Conservation (phyloP, 2,113 vertebrate genomes). For the Atrichornis clamosus region DNA sequence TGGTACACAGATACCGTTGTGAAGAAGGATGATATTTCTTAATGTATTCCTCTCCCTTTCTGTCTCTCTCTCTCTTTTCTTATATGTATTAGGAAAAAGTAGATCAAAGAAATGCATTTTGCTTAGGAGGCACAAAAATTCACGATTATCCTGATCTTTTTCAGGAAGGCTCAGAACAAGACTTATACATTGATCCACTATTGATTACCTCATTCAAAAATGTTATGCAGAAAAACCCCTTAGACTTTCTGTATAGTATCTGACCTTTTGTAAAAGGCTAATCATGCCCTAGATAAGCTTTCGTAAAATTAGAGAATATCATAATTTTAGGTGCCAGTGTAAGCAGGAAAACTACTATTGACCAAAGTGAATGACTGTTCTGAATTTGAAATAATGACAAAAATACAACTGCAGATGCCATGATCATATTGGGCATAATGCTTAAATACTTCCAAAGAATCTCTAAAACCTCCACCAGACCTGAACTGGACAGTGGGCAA, state of each 20-base stretch:
- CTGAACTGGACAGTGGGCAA: background rate
- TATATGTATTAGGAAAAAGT: background rate
- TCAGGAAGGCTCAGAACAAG: background rate
- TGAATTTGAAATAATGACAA: background rate
- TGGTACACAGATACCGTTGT: background rate
- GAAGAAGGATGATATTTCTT: background rate
- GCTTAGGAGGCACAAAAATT: background rate
- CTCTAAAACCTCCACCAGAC: background rate
- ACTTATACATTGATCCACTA: background rate
- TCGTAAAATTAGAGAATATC: background rate
- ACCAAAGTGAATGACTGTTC: background rate
- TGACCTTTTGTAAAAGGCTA: background rate
- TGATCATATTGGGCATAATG: background rate
- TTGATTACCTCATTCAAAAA: slow-evolving; percentile 13
- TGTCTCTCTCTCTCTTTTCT: background rate
- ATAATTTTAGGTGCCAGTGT: background rate
- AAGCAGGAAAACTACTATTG: background rate
- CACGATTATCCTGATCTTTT: background rate
- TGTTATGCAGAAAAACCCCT: background rate
- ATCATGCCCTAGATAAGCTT: background rate
- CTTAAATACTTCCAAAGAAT: background rate
- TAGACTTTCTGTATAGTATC: background rate
- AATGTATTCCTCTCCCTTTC: background rate
- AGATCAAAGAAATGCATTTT: background rate
- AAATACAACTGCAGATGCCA: background rate